A percentile compares a stretch with the other conserved stretches of the same genome.
Conservation (phyloP, 2,113 vertebrate species). For the Dipodomys spectabilis region DNA sequence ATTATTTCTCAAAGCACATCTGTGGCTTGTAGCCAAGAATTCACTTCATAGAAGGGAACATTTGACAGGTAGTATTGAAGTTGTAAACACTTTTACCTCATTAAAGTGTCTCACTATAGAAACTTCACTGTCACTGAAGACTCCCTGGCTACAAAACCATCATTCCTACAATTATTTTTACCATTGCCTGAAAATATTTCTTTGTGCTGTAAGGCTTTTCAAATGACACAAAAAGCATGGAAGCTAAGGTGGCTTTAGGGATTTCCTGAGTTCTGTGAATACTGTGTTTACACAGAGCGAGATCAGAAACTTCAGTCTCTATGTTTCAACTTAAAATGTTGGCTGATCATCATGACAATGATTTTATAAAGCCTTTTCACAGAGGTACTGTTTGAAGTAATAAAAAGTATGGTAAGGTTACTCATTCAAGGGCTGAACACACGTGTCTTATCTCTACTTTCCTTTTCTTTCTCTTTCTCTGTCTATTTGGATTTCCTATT, state of each 20-base stretch:
- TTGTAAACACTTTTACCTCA: constrained; percentile 76
- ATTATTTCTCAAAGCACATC: constrained; percentile 63
- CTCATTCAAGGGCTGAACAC: neutral
- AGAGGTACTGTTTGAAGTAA: neutral
- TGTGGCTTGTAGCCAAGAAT: constrained; percentile 56
- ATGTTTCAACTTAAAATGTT: constrained; percentile 59
- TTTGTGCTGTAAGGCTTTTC: constrained; percentile 64
- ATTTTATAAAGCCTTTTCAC: constrained; percentile 43
- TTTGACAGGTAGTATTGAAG: constrained; percentile 67
- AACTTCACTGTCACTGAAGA: constrained; percentile 55
- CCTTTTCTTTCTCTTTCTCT: too few species aligned
- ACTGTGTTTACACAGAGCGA: constrained; percentile 2
- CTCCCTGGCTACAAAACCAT: constrained; percentile 51
- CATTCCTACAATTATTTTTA: constrained; percentile 69
- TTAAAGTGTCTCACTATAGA: constrained; percentile 60
- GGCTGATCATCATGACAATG: constrained; percentile 36
- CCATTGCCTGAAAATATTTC: constrained; percentile 54
- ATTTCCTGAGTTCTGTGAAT: constrained; percentile 38
- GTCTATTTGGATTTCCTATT: neutral
- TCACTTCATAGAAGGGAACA: constrained; percentile 43
- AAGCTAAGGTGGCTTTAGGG: constrained; percentile 32
- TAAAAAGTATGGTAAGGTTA: constrained; percentile 21
- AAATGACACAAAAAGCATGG: constrained; percentile 52
- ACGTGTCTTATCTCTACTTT: neutral
- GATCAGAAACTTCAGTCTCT: constrained; percentile 47